Percentiles rank a stretch among this genome's conserved stretches.
Conservation (phyloP, 2,888 invertebrate species). For the Andrena chrysosceles region DNA sequence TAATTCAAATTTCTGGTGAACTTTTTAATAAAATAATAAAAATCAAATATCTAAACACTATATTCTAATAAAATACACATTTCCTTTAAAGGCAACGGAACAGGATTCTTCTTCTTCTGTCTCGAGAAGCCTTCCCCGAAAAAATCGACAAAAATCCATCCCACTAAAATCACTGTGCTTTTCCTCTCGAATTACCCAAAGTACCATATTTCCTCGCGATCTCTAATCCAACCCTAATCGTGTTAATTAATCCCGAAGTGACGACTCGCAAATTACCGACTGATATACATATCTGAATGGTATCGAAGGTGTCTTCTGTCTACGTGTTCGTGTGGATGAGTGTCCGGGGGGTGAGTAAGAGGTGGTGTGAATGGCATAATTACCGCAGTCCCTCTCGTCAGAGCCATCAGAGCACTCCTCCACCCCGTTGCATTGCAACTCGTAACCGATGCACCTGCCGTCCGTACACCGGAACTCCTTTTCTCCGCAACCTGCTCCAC, state of each 20-base stretch:
- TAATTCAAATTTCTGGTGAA: no score
- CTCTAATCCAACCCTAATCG: background rate
- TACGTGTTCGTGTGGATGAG: conserved; percentile 6
- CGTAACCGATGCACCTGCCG: conserved; percentile 87
- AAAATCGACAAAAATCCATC: no score
- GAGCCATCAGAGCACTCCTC: conserved; percentile 87
- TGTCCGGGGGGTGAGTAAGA: conserved; percentile 17
- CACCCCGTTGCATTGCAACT: conserved; percentile 87
- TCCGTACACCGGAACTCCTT: conserved; percentile 86
- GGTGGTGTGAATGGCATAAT: conserved; percentile 75
- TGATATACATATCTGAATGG: background rate
- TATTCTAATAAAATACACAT: no score
- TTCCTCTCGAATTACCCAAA: background rate
- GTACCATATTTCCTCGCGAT: no score
- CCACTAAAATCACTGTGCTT: background rate
- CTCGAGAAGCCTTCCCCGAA: background rate
- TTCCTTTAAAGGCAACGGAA: no score
- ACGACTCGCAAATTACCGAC: background rate
- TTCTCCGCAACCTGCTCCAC: conserved; percentile 85
- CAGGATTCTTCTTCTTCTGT: background rate
- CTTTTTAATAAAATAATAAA: no score
- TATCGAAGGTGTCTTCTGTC: background rate
- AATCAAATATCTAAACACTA: no score
- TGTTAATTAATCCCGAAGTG: background rate
- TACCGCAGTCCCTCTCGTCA: conserved; percentile 87